phyloP scores from a whole-genome alignment of 2,888 invertebrate genomes.

The Zaprionus obscuricornis region DNA sequence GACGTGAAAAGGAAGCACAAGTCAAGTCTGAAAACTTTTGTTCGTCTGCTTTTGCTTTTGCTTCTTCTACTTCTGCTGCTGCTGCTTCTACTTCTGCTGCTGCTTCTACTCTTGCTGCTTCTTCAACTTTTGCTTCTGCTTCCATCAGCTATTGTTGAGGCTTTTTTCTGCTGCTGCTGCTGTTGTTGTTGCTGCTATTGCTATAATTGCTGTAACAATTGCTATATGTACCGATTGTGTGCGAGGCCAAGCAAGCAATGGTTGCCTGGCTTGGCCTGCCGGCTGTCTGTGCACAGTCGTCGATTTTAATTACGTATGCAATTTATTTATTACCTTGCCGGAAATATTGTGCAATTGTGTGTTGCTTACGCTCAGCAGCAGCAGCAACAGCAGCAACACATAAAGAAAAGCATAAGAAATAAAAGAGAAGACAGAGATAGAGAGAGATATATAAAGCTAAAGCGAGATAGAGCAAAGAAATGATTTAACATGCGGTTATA shows the following conservation, averaged over 20 bases:
- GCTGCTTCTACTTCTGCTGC: no score
- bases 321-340: constrained; percentile 77
- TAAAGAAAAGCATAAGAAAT: no score
- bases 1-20: constrained; percentile 74
- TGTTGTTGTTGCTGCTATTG: constrained; percentile 36
- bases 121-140: constrained; percentile 2
- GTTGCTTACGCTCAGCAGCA: constrained; percentile 38
- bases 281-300: constrained; percentile 65
- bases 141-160: constrained; percentile 14
- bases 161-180: neutral
- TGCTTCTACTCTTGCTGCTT: no score
- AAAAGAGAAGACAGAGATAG: constrained; percentile 1
- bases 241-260: constrained; percentile 13
- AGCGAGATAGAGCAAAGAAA: constrained; percentile 6
- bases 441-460: no score
- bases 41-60: constrained; percentile 21
- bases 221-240: constrained; percentile 20
- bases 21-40: constrained; percentile 73
- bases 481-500: constrained; percentile 69
- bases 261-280: no score
- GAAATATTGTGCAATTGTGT: constrained; percentile 77
- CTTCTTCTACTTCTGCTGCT: neutral
- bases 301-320: constrained; percentile 80
- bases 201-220: constrained; percentile 66
- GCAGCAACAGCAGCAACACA: constrained; percentile 22